Conservation (phyloP, 2,113 vertebrate genomes). For the Lasiurus cinereus region DNA sequence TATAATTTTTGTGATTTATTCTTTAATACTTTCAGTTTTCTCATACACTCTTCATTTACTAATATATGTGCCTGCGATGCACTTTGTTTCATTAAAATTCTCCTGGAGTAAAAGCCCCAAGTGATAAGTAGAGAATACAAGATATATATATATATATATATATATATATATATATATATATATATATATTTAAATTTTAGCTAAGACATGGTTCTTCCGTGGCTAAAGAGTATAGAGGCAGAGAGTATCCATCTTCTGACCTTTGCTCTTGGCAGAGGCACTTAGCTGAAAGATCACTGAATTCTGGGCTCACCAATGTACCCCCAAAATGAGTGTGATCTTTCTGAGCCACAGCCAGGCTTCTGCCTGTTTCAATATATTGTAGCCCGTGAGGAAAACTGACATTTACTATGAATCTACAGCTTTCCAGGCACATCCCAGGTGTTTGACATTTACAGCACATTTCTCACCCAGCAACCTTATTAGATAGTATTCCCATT, state of each 20-base stretch:
- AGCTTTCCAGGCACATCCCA: not conserved
- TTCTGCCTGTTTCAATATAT: not conserved
- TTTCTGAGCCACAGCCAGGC: not conserved
- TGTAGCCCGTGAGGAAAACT: not conserved
- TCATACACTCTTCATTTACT: not conserved
- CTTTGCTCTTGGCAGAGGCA: not conserved
- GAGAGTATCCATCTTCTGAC: not conserved
- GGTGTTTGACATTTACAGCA: not conserved
- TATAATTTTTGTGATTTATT: not conserved
- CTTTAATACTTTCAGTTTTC: constrained; percentile 14
- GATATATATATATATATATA: not conserved
- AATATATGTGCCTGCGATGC: not conserved
- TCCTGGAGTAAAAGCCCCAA: not conserved
- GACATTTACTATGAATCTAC: not conserved
- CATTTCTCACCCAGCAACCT: not conserved
- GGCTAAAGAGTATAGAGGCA: not conserved
- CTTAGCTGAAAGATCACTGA: not conserved
- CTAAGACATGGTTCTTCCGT: not conserved
- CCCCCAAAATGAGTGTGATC: not conserved
- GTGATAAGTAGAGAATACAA: not conserved
- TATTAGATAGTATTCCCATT: not conserved
- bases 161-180: too few relatives aligned
- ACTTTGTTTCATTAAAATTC: not conserved
- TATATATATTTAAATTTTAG: not conserved
- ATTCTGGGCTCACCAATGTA: not conserved